These are phyloP conservation scores for Drosophila burlai DNA, from an alignment of 1,140 invertebrate species.

Conservation along the genomic window DNA sequence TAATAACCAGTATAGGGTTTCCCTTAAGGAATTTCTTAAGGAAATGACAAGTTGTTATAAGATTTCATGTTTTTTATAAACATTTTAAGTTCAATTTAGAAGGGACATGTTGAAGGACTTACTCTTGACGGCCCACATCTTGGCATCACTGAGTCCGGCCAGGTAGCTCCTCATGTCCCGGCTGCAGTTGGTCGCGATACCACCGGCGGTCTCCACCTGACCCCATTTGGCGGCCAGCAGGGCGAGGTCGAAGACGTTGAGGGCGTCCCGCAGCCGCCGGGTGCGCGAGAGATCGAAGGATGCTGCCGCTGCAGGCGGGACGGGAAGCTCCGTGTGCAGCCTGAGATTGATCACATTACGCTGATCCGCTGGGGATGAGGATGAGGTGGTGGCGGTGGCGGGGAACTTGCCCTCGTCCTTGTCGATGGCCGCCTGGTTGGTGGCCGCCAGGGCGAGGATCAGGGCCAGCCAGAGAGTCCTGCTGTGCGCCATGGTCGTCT, in stretches of 20 bases:
- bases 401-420: constrained; percentile 61
- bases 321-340: constrained; percentile 44
- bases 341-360: constrained; percentile 73
- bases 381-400: background rate
- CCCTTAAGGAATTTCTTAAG: background rate
- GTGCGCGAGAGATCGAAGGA: constrained; percentile 56
- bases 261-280: constrained; percentile 86
- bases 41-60: background rate
- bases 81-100: too few relatives aligned
- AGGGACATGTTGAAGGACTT: background rate
- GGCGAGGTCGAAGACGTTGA: constrained; percentile 86
- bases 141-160: constrained; percentile 87
- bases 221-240: constrained; percentile 86
- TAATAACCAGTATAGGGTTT: too few relatives aligned
- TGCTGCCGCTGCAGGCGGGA: background rate
- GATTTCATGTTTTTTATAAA: background rate
- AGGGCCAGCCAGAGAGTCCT: constrained; percentile 40
- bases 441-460: constrained; percentile 33
- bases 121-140: constrained; percentile 91
- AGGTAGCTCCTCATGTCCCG: constrained; percentile 89
- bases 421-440: constrained; percentile 61
- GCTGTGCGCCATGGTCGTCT: constrained; percentile 12
- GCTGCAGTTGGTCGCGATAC: constrained; percentile 85
- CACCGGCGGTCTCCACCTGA: constrained; percentile 68
- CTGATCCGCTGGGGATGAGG: constrained; percentile 24